Evolutionary conservation across 1,140 invertebrate genomes (phyloP), one percentile per base, ranked within the genome.

Genomic region (Arion vulgaris): DNA sequence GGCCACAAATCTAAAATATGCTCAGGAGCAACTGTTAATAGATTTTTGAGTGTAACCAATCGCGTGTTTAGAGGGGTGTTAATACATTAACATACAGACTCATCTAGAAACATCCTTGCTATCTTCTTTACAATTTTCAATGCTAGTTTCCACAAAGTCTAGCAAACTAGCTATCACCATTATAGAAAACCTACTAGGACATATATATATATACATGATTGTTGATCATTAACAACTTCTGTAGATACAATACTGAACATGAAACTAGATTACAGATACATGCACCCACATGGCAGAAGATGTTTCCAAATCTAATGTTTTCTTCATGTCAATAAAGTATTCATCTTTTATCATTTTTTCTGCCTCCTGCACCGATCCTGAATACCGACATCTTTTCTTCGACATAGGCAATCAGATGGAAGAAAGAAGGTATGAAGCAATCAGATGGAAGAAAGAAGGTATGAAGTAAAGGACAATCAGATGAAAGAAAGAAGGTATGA

Each of bases 1-100:
- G 34, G 32, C 76, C 34, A 68, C 51, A 78, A 68, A 78, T 78
- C 32, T 68, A 78, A 78, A 68, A 75, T 75, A 75, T 75, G 73
- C 28, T 75, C 73, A 34, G 19, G 41, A 1, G 19, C 73, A 75
- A 51, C 45, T 49, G 73, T 75, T 75, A 75, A 75, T 75, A 75
- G 39, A 75, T 75, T 28, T 75, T 28, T 75, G 0, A 13, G 0
- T 28, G n/a, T 53, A 75, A 75, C 73, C 26, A 75, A 75, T 75
- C 73, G 73, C 32, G 23, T 75, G 28, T 75, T 75, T 51, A 75
- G 73, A 26, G 39, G 45, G 17, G 39, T 66, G 76, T 78, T 78
- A 78, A 78, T 78, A 36, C 76, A n/a, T 78, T 78, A 39, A 32
- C 49, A 76, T 28, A 19, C 15, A 34, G 38, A 13, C 45, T 49